A percentile compares a stretch with the other conserved stretches of the same genome.
These are phyloP conservation scores for Fragum sueziense DNA, from an alignment of 2,888 invertebrate species.

Conservation along the genomic window DNA sequence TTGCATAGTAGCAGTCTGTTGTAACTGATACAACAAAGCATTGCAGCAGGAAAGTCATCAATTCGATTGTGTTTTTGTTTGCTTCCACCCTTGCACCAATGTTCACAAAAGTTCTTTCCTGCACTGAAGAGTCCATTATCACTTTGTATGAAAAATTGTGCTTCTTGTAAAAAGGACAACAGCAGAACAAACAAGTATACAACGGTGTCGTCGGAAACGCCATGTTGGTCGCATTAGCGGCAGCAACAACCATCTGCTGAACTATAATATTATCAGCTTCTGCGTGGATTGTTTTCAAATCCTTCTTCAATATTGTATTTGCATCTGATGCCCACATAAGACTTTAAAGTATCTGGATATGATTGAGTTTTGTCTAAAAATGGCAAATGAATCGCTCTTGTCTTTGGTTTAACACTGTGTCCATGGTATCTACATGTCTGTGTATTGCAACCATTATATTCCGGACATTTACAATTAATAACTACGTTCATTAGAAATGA, in stretches of 20 bases:
- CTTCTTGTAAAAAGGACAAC: conserved; percentile 57
- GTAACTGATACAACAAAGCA: conserved; percentile 8
- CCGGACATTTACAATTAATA: background rate
- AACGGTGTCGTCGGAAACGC: conserved; percentile 63
- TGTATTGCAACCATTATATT: conserved; percentile 34
- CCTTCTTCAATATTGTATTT: conserved; percentile 33
- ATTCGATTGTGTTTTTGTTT: conserved; percentile 50
- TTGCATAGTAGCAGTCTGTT: background rate
- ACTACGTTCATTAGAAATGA: conserved; percentile 37
- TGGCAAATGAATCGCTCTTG: conserved; percentile 46
- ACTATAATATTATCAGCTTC: conserved; percentile 39
- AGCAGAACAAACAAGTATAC: conserved; percentile 65
- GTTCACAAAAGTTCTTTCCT: conserved; percentile 51
- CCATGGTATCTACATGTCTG: conserved; percentile 33
- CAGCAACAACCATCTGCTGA: too few relatives aligned
- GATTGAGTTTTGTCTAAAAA: conserved; percentile 51
- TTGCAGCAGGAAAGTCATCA: conserved; percentile 35
- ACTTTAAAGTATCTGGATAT: conserved; percentile 51
- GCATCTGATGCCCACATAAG: conserved; percentile 24
- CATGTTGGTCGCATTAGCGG: too few relatives aligned
- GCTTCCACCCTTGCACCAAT: conserved; percentile 60
- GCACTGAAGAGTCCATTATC: conserved; percentile 56
- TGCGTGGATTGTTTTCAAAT: conserved; percentile 52
- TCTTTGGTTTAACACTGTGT: conserved; percentile 28
- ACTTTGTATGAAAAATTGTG: conserved; percentile 60